phyloP scores from a whole-genome alignment of 2,113 vertebrate genomes.

The Cercopithecus mona region DNA sequence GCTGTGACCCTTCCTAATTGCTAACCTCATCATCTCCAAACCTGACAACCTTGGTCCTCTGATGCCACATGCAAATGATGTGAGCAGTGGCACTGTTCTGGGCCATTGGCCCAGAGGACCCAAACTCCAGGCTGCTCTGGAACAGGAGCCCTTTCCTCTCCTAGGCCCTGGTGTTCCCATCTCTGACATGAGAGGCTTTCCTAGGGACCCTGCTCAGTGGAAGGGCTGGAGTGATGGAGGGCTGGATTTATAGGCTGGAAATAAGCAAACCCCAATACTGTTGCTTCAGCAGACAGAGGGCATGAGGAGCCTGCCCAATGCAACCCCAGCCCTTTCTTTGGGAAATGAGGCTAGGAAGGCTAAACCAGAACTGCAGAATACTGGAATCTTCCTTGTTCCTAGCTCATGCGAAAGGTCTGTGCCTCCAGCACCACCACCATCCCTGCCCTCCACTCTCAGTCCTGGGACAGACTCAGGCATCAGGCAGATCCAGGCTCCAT shows the following conservation, averaged over 20 bases:
- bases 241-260: constrained; percentile 45
- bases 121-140: not conserved
- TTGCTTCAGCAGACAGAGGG: constrained; percentile 63
- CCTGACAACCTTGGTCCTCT: not conserved
- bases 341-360: constrained; percentile 6
- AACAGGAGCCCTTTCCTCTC: not conserved
- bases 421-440: not conserved
- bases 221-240: not conserved
- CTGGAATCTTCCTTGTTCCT: not conserved
- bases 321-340: constrained; percentile 51
- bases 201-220: not conserved
- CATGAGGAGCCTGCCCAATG: not conserved
- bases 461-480: not conserved
- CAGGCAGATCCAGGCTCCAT: not conserved
- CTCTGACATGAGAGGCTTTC: not conserved
- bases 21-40: not conserved
- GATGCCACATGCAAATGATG: not conserved
- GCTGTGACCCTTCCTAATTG: not conserved
- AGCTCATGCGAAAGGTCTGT: not conserved
- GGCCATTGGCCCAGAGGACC: not conserved
- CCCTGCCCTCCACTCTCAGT: constrained; percentile 33
- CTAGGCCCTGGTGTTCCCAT: not conserved
- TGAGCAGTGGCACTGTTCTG: not conserved
- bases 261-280: constrained; percentile 76
- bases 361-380: constrained; percentile 40